Evolutionary conservation across 2,113 vertebrate species (phyloP).

Genomic region (Catharus minimus): DNA sequence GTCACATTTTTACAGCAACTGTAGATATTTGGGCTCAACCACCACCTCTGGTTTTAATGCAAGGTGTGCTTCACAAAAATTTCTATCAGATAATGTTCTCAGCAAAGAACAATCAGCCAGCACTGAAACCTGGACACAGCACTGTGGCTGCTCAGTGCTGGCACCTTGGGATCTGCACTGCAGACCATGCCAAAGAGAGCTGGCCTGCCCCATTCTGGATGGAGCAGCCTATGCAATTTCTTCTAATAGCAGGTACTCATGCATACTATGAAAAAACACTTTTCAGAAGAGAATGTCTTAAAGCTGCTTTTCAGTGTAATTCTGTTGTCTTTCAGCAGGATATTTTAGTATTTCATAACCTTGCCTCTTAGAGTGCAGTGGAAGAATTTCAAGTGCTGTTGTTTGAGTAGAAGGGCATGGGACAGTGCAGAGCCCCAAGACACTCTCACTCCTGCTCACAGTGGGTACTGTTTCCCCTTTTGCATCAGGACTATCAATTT

Average conservation of each 20-base stretch:
- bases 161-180: not conserved
- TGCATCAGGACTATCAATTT: not conserved
- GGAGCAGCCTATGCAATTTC: rapidly evolving
- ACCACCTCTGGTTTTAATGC: not conserved
- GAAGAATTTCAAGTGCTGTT: not conserved
- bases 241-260: not conserved
- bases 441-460: not conserved
- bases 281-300: not conserved
- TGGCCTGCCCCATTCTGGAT: not conserved
- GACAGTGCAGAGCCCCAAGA: not conserved
- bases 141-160: rapidly evolving
- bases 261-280: not conserved
- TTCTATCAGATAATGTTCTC: not conserved
- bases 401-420: not conserved
- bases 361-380: rapidly evolving
- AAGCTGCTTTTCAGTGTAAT: not conserved
- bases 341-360: not conserved
- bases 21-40: not conserved
- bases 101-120: not conserved
- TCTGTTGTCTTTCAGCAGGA: not conserved
- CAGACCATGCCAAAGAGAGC: rapidly evolving
- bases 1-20: not conserved
- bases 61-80: not conserved
- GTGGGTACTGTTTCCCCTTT: not conserved
- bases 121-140: rapidly evolving